Conservation (phyloP, 2,888 invertebrate species). For the Synergus gifuensis region DNA sequence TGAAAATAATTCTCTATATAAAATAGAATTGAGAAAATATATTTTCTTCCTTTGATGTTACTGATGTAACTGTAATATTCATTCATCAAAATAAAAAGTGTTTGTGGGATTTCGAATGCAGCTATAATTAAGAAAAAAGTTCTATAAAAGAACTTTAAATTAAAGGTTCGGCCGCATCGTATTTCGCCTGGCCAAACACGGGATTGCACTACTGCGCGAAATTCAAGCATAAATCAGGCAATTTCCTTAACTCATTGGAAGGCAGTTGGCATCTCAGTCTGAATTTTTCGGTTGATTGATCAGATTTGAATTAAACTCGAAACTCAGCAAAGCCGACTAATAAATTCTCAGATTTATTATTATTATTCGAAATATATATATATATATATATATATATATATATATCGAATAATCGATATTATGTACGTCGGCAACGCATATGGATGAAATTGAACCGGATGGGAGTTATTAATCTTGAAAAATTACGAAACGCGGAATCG, state of each 20-base stretch:
- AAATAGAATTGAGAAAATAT: too few relatives aligned
- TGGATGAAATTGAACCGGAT: conserved; percentile 34
- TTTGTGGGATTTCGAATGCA: too few relatives aligned
- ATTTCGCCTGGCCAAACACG: neutral
- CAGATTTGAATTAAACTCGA: conserved; percentile 16
- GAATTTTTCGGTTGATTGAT: conserved; percentile 35
- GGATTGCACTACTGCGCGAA: neutral
- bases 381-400: too few relatives aligned
- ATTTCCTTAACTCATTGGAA: neutral
- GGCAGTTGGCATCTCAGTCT: conserved; percentile 3
- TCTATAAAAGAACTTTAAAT: neutral
- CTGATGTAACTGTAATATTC: too few relatives aligned
- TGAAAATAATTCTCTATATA: too few relatives aligned
- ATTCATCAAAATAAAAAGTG: too few relatives aligned
- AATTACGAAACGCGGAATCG: conserved; percentile 45
- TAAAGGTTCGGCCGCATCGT: too few relatives aligned
- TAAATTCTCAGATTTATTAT: neutral
- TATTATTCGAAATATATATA: too few relatives aligned
- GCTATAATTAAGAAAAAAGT: too few relatives aligned
- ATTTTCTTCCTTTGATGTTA: too few relatives aligned
- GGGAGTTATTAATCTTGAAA: conserved; percentile 46
- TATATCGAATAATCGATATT: conserved; percentile 10
- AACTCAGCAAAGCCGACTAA: conserved; percentile 1
- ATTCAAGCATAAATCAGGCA: neutral
- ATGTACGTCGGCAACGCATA: neutral